Evolutionary conservation across 2,888 invertebrate species (phyloP), one percentile per base, ranked within the genome.

Genomic region (Leucoptera coffeella): DNA sequence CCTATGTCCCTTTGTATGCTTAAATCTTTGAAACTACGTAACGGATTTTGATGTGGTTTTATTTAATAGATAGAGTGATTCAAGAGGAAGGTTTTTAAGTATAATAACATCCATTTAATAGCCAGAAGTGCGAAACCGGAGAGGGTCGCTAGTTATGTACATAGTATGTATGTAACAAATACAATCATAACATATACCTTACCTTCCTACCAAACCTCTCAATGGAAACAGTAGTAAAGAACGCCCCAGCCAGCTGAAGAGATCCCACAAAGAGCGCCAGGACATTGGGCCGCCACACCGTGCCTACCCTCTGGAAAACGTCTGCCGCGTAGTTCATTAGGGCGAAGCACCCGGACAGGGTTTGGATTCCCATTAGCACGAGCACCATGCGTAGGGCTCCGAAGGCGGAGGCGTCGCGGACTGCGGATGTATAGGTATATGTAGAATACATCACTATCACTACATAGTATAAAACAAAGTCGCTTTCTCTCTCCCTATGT

Each of bases 241-340:
- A 50, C 0, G 59, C 52, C 0, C 60, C 60, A 3, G 50, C 50
- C 8, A 60, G 35, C 22, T 59, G 59, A 20, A 58, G 28, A 0
- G 53, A 46, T 0, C 55, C 60, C 26, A 60, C 43, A 17, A 56
- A 40, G 9, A 60, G 40, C 1, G 60, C 52, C 15, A 59, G 37
- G 4, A 43, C 46, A 42, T 60, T 51, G 13, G 59, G 52, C 34
- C 71, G 74, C 74, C 73, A 75, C 45, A 57, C 48, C 36, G 67
- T 62, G 50, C 75, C 74, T 34, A 73, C 51, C 9, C 56, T 40
- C 4, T 33, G 19, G 47, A 72, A 71, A 35, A 64, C 53, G 28
- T 57, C 50, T 1, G 57, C 47, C 2, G 59, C 61, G 38, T 58
- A 61, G 43, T 58, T 55, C 52, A 60, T 57, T 26, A 62, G 50